Evolutionary conservation across 2,797 vertebrate species (phyloP), one percentile per base, ranked within the genome.

Genomic region (Lepus townsendii): DNA sequence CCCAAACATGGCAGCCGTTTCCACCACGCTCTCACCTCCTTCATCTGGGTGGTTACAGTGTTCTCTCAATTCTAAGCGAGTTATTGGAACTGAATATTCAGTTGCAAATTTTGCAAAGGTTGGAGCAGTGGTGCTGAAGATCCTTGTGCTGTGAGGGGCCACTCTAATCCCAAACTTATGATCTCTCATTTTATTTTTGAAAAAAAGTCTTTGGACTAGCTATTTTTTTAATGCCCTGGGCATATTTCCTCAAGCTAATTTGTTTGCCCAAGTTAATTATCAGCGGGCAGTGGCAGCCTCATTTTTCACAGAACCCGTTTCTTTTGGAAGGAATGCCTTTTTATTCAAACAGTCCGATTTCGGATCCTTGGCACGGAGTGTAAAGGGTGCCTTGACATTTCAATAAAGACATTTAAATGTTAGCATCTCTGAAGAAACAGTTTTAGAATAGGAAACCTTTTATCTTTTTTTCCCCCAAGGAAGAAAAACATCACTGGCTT

Each of bases 241-340:
- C 86, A 76, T 52, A 72, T 42, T 88, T 79, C 89, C 89, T 52
- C 62, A 78, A 83, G 76, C 82, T 93, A 86, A 94, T 97, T 96
- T 96, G 88, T 96, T 96, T 94, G 83, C 24, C 62, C n/a, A 7
- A 95, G 94, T 95, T 96, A 96, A 96, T 97, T 93, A 93, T 63
- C 88, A 91, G 88, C 80, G 83, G 77, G 69, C 35, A 90, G 50
- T 77, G 50, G 85, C 88, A 47, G 71, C 66, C 71, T 96, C 79
- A 22, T 96, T 96, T 57, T 96, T 78, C 90, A 88, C 73, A 90
- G 85, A 69, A 76, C 75, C 35, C 68, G 77, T 94, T 35, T 96
- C 54, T 71, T 90, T 88, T 5, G 83, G 82, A 94, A 94, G 95
- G 79, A 77, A 69, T 47, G 60, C 38, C 63, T 96, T 97, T 96